These are phyloP conservation scores for Scleropages formosus DNA, from an alignment of 2,797 vertebrate species.

Conservation along the genomic window DNA sequence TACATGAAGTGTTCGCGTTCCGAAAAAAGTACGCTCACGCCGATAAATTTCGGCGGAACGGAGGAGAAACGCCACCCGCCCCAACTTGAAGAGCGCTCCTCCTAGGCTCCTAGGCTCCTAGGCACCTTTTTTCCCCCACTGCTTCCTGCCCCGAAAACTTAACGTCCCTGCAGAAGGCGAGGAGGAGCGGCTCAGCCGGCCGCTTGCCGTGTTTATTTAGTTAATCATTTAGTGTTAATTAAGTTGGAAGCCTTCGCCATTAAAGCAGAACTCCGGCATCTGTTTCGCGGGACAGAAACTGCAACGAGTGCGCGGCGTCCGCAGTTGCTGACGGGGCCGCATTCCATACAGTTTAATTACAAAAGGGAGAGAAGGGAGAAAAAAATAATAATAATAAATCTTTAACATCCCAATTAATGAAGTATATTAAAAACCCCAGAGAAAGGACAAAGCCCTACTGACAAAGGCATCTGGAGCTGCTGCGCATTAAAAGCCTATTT, in stretches of 20 bases:
- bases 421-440: constrained; percentile 53
- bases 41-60: no score
- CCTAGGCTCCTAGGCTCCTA: no score
- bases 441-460: constrained; percentile 47
- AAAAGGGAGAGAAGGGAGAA: constrained; percentile 38
- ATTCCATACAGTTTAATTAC: constrained; percentile 52
- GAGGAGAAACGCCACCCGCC: background rate
- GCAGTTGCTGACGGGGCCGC: constrained; percentile 25
- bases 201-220: constrained; percentile 56
- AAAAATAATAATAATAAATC: constrained; percentile 49
- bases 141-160: background rate
- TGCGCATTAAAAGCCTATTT: constrained; percentile 63
- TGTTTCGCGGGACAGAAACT: constrained; percentile 47
- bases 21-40: background rate
- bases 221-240: constrained; percentile 69
- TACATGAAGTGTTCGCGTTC: background rate
- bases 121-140: background rate
- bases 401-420: constrained; percentile 63
- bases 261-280: constrained; percentile 63
- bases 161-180: background rate
- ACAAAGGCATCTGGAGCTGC: constrained; percentile 57
- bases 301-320: constrained; percentile 18
- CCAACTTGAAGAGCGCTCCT: background rate
- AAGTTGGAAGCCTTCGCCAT: constrained; percentile 60
- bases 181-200: background rate